Base-by-base conservation (phyloP, 2,888 invertebrate genomes). In the Cacoxenus indagator region DNA sequence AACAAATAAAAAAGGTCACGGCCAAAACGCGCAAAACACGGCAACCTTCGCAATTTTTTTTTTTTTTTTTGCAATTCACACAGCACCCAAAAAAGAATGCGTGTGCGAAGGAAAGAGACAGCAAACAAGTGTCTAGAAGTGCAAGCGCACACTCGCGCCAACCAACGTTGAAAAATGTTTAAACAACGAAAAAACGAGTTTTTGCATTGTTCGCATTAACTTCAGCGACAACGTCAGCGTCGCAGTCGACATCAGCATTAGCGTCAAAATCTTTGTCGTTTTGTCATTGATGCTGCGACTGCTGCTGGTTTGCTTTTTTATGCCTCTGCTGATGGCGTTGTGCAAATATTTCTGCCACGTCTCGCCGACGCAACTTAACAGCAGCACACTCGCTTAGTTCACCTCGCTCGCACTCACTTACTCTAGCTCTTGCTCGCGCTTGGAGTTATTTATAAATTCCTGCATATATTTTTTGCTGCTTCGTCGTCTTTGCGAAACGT, bases 71-170 rank as follows among this genome's bases (percentile, higher is more conserved):
- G 29, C 57, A 24, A 54, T 24, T 24, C 26, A 14, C 54, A 24
- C 11, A 37, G 17, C 24, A 46, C 2, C 37, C 31, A 26, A 37
- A 55, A 54, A 55, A 31, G n/a, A 29, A 37, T 14, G 29, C 31
- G 31, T 37, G 61, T 1, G 22, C 19, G 24, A 24, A 37, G 9
- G 27, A 37, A n/a, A 27, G 8, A 11, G 62, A 48, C 27, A 19
- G 27, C 9, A 31, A 68, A 19, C 59, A 31, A 54, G 68, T 37
- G 62, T 70, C 68, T 67, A 29, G 75, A 70, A 72, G 71, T 77
- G 73, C 81, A 78, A 76, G 77, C 82, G 78, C 76, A 78, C 75
- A 75, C 73, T 81, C 83, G 83, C 82, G 83, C 83, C 82, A 76
- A 68, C 65, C 74, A 77, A 74, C 75, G 68, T 80, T 83, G 55